Percentiles rank a stretch among this genome's conserved stretches.
phyloP scores from a whole-genome alignment of 2,113 vertebrate genomes.

The Hemicordylus capensis region DNA sequence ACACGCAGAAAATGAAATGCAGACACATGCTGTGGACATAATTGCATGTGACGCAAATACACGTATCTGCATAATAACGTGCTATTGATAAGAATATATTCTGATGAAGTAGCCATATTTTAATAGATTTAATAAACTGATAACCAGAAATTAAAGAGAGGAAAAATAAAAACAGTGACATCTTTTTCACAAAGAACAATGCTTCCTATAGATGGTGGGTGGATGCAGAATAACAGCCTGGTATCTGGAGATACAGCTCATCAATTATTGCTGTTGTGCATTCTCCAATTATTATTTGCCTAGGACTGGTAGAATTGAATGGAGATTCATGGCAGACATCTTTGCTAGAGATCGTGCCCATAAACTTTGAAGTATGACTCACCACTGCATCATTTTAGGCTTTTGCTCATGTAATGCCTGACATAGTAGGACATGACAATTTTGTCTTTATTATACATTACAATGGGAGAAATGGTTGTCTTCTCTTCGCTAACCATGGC shows the following conservation, averaged over 20 bases:
- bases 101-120: constrained; percentile 41
- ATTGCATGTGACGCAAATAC: constrained; percentile 82
- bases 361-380: neutral
- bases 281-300: neutral
- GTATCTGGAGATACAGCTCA: neutral
- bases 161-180: constrained; percentile 40
- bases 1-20: constrained; percentile 77
- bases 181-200: constrained; percentile 30
- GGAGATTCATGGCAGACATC: neutral
- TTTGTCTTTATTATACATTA: constrained; percentile 33
- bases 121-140: constrained; percentile 36
- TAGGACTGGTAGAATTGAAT: neutral
- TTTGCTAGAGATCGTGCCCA: neutral
- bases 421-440: neutral
- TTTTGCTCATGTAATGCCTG: neutral
- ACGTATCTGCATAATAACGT: constrained; percentile 75
- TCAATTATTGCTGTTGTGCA: too few species aligned
- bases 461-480: constrained; percentile 39
- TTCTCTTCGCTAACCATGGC: constrained; percentile 29
- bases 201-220: neutral
- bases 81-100: constrained; percentile 65
- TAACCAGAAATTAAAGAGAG: constrained; percentile 19
- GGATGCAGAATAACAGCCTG: neutral
- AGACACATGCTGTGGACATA: constrained; percentile 74
- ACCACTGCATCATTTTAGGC: neutral